phyloP scores from a whole-genome alignment of 2,888 invertebrate species.

The Eupithecia dodoneata region DNA sequence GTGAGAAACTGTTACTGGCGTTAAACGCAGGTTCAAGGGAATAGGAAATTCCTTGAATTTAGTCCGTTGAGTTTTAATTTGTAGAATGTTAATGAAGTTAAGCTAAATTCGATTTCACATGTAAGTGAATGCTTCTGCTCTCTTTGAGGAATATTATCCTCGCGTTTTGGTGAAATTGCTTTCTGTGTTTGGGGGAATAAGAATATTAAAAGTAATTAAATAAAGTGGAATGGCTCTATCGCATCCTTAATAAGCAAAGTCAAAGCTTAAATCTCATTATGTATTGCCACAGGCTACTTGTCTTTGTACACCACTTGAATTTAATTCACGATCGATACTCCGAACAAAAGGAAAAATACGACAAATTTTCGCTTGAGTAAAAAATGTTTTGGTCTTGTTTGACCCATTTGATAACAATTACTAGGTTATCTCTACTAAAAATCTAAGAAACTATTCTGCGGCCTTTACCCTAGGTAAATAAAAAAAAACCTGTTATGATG shows the following conservation, averaged over 20 bases:
- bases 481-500: no score
- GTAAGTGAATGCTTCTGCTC: slow-evolving; percentile 20
- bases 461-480: not conserved
- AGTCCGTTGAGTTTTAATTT: slow-evolving; percentile 34
- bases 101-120: slow-evolving; percentile 26
- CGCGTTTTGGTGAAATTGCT: slow-evolving; percentile 10
- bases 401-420: not conserved
- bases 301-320: not conserved
- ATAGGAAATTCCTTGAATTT: slow-evolving; percentile 37
- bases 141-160: slow-evolving; percentile 10
- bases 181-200: not conserved
- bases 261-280: not conserved
- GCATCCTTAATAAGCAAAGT: not conserved
- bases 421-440: not conserved
- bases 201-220: not conserved
- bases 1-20: slow-evolving; percentile 34
- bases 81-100: slow-evolving; percentile 38
- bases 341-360: no score
- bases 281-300: not conserved
- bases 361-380: not conserved
- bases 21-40: slow-evolving; percentile 38
- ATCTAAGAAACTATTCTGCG: not conserved
- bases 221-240: not conserved
- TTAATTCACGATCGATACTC: not conserved
- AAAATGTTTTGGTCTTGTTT: not conserved